A percentile compares a stretch with the other conserved stretches of the same genome.
Conservation (phyloP, 1,140 invertebrate species). For the Drosophila tropicalis region DNA sequence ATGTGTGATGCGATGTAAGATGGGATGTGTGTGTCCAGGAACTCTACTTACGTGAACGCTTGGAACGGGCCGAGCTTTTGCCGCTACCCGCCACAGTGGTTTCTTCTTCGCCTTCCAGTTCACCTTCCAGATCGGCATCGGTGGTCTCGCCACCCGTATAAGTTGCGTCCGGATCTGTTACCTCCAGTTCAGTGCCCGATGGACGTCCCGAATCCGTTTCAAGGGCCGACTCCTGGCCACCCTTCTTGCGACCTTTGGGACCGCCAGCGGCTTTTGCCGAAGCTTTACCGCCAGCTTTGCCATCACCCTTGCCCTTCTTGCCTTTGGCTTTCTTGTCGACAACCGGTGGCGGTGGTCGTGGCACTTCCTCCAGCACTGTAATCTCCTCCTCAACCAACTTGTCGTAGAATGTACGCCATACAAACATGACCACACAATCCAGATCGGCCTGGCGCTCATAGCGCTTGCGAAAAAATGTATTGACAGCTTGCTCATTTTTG, state of each 20-base stretch:
- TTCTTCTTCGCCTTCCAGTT: conserved; percentile 62
- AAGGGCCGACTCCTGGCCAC: conserved; percentile 64
- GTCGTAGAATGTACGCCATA: conserved; percentile 85
- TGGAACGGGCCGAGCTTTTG: conserved; percentile 64
- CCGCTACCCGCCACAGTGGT: conserved; percentile 54
- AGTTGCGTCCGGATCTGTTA: conserved; percentile 25
- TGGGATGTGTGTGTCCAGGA: background rate
- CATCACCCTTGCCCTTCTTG: conserved; percentile 69
- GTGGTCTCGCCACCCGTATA: conserved; percentile 54
- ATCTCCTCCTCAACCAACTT: conserved; percentile 85
- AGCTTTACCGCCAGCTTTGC: conserved; percentile 46
- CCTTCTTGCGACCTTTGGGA: conserved; percentile 62
- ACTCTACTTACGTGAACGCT: conserved; percentile 49
- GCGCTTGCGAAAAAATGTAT: conserved; percentile 81
- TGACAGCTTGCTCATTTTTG: conserved; percentile 51
- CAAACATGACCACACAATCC: conserved; percentile 83
- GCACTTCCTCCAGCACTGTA: conserved; percentile 84
- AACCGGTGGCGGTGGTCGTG: conserved; percentile 38
- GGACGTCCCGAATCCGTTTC: conserved; percentile 13
- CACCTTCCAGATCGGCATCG: conserved; percentile 50
- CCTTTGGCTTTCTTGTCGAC: conserved; percentile 75
- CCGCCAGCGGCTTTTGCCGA: conserved; percentile 23
- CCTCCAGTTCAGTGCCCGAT: conserved; percentile 25
- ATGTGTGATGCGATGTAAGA: background rate
- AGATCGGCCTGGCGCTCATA: conserved; percentile 82